Percentiles rank a stretch among this genome's conserved stretches.
phyloP scores from a whole-genome alignment of 2,797 vertebrate species.

The Leptodactylus fallax region DNA sequence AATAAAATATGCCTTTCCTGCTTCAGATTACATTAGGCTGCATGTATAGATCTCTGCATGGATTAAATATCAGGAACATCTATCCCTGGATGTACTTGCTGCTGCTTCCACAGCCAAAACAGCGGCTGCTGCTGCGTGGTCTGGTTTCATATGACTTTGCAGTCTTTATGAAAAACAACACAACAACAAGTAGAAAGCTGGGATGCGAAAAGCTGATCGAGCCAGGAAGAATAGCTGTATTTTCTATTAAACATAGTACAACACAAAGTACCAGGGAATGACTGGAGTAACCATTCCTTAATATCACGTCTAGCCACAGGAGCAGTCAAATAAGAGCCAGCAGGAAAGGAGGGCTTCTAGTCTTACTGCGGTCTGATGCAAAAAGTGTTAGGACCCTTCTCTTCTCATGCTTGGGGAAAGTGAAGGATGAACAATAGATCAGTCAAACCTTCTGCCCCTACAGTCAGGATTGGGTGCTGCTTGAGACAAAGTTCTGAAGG shows the following conservation, averaged over 20 bases:
- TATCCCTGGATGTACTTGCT: conserved; percentile 12
- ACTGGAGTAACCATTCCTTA: not conserved
- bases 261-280: not conserved
- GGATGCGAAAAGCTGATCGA: not conserved
- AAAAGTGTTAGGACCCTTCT: not conserved
- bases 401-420: not conserved
- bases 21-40: conserved; percentile 41
- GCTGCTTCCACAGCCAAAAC: conserved; percentile 10
- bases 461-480: not conserved
- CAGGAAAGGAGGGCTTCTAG: not conserved
- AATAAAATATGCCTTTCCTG: conserved; percentile 50
- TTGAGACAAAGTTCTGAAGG: too few species aligned
- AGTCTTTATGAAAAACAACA: conserved; percentile 3
- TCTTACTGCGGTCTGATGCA: not conserved
- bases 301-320: not conserved
- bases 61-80: conserved; percentile 35
- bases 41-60: conserved; percentile 35
- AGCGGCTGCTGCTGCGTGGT: not conserved
- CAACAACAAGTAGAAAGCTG: conserved; percentile 12
- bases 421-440: too few species aligned
- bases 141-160: conserved; percentile 10
- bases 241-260: not conserved
- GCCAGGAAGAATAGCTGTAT: not conserved
- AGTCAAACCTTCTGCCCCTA: too few species aligned
- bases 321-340: too few species aligned